Evolutionary conservation across 2,888 invertebrate species (phyloP).

Genomic region (Spodoptera littoralis): DNA sequence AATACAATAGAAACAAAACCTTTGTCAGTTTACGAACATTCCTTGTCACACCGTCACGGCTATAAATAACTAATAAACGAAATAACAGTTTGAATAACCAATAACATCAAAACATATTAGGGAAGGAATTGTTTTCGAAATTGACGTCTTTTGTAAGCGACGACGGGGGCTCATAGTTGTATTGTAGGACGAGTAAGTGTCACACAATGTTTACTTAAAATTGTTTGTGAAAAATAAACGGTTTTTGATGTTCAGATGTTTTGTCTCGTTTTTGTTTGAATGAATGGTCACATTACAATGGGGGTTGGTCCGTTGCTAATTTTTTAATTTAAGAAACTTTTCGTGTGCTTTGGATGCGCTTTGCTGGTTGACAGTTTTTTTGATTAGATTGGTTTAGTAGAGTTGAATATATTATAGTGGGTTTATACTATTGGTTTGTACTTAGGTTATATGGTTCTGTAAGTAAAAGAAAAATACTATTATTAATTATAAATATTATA

Average conservation of each 20-base stretch:
- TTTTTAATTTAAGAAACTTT: conserved; percentile 72
- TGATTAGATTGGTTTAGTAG: conserved; percentile 8
- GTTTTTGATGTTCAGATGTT: conserved; percentile 58
- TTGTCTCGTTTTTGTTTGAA: conserved; percentile 68
- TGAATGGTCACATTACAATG: conserved; percentile 84
- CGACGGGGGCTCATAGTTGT: conserved; percentile 79
- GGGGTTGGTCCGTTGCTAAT: conserved; percentile 83
- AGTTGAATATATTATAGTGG: background rate
- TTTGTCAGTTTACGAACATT: conserved; percentile 70
- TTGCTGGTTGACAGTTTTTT: conserved; percentile 27
- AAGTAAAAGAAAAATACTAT: too few species aligned
- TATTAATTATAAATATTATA: too few species aligned
- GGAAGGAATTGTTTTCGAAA: conserved; percentile 80
- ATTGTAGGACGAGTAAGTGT: conserved; percentile 70
- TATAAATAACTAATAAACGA: conserved; percentile 77
- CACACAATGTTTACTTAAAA: conserved; percentile 64
- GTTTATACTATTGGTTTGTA: too few species aligned
- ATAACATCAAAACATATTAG: conserved; percentile 88
- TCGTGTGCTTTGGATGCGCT: conserved; percentile 19
- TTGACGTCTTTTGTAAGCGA: conserved; percentile 77
- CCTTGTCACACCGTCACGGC: conserved; percentile 70
- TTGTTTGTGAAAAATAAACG: conserved; percentile 53
- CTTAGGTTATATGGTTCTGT: background rate
- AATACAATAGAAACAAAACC: conserved; percentile 68
- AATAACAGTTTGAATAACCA: conserved; percentile 73